A percentile compares a stretch with the other conserved stretches of the same genome.
These are phyloP conservation scores for Hoplostethus atlanticus DNA, from an alignment of 2,797 vertebrate species.

Conservation along the genomic window DNA sequence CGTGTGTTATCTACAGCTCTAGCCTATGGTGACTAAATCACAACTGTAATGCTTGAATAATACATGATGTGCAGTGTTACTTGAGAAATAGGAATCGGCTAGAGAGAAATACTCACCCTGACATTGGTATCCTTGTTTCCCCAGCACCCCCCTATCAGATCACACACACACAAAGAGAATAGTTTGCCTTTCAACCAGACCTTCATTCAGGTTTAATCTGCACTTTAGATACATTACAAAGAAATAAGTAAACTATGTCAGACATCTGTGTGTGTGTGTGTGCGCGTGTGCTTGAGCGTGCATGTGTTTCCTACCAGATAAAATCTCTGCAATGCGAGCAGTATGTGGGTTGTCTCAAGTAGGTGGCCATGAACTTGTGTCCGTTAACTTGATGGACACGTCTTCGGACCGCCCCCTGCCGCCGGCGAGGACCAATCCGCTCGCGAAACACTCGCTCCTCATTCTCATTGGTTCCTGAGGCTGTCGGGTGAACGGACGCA, in stretches of 20 bases:
- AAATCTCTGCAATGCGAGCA: conserved; percentile 99
- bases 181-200: conserved; percentile 41
- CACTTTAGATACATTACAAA: neutral
- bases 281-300: conserved; percentile 14
- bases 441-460: conserved; percentile 96
- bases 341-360: conserved; percentile 97
- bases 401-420: conserved; percentile 95
- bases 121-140: conserved; percentile 99
- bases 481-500: conserved; percentile 51
- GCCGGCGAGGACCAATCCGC: conserved; percentile 88
- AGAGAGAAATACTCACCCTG: conserved; percentile 91
- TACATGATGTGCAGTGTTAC: conserved; percentile 56
- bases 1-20: neutral
- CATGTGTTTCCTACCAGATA: conserved; percentile 89
- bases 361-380: conserved; percentile 99
- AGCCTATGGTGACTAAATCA: conserved; percentile 59
- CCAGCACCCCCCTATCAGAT: conserved; percentile 94
- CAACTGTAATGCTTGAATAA: conserved; percentile 65
- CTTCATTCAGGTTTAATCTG: neutral
- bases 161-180: conserved; percentile 56
- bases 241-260: neutral
- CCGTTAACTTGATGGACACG: conserved; percentile 98
- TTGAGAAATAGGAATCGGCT: conserved; percentile 49
- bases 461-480: conserved; percentile 93
- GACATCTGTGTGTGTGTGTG: conserved; percentile 12